phyloP scores from a whole-genome alignment of 2,888 invertebrate genomes.

The Lycaena phlaeas region DNA sequence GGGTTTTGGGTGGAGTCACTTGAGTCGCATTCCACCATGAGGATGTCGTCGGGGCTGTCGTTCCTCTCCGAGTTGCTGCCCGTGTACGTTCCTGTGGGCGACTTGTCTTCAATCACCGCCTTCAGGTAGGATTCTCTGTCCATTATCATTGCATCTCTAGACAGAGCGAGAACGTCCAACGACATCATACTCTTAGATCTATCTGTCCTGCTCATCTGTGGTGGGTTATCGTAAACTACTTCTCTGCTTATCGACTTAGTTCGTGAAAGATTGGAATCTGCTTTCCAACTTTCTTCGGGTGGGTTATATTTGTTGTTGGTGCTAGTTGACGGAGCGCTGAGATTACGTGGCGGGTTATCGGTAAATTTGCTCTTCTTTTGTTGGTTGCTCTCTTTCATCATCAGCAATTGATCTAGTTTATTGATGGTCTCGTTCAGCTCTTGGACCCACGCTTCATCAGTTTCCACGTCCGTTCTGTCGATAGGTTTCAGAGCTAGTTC shows the following conservation, averaged over 20 bases:
- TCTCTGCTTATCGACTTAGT: slow-evolving; percentile 55
- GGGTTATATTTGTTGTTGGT: slow-evolving; percentile 40
- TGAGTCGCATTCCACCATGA: slow-evolving; percentile 65
- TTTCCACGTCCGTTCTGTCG: slow-evolving; percentile 79
- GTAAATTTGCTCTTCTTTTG: slow-evolving; percentile 68
- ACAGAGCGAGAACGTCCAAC: slow-evolving; percentile 53
- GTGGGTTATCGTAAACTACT: slow-evolving; percentile 42
- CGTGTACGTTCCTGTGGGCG: slow-evolving; percentile 59
- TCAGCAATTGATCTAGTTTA: slow-evolving; percentile 80
- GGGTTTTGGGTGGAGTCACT: slow-evolving; percentile 63
- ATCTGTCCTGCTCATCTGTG: slow-evolving; percentile 46
- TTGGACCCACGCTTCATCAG: slow-evolving; percentile 81
- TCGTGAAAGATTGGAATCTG: slow-evolving; percentile 38
- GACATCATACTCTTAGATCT: slow-evolving; percentile 69
- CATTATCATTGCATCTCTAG: slow-evolving; percentile 51
- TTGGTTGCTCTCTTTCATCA: slow-evolving; percentile 77
- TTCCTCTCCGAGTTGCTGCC: slow-evolving; percentile 63
- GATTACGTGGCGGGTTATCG: slow-evolving; percentile 43
- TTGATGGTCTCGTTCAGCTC: slow-evolving; percentile 85
- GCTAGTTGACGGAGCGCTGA: slow-evolving; percentile 56
- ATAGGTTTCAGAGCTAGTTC: slow-evolving; percentile 82
- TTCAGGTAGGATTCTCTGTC: slow-evolving; percentile 60
- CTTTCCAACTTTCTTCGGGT: slow-evolving; percentile 43
- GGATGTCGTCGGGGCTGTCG: slow-evolving; percentile 59
- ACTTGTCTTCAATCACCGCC: slow-evolving; percentile 64